Conservation (phyloP, 2,113 vertebrate genomes). For the Toxotes chatareus region DNA sequence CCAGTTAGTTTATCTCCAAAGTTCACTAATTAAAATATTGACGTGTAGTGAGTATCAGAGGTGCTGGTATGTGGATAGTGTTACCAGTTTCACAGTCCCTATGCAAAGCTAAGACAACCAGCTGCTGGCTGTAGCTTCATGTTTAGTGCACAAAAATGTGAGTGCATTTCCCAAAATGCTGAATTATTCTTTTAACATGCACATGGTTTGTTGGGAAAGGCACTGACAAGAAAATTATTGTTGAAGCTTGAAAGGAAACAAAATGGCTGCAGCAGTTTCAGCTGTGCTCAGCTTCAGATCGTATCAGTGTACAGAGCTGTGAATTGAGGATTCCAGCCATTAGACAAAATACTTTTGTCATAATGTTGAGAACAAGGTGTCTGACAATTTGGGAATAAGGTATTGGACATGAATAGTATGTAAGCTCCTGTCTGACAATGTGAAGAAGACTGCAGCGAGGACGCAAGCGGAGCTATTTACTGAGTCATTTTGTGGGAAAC, state of each 20-base stretch:
- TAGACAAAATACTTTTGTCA: background rate
- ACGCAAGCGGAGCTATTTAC: background rate
- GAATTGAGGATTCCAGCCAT: background rate
- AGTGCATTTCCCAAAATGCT: background rate
- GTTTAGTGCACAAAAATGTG: too few species aligned
- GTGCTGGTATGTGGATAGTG: background rate
- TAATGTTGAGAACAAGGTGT: background rate
- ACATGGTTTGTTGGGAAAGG: background rate
- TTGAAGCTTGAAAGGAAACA: background rate
- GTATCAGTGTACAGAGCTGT: background rate
- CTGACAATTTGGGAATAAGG: background rate
- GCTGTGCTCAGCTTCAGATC: background rate
- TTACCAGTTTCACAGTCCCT: background rate
- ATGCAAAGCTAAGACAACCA: background rate
- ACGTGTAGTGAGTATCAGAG: background rate
- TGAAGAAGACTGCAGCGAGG: background rate
- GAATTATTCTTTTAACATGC: background rate
- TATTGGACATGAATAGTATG: background rate
- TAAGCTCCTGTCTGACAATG: background rate
- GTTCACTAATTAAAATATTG: background rate
- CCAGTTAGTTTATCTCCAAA: background rate
- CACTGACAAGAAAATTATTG: background rate
- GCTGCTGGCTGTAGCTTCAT: background rate
- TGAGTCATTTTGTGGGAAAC: slow-evolving; percentile 4
- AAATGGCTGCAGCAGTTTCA: background rate